Conservation (phyloP, 2,888 invertebrate species). For the Torymus auratus region DNA sequence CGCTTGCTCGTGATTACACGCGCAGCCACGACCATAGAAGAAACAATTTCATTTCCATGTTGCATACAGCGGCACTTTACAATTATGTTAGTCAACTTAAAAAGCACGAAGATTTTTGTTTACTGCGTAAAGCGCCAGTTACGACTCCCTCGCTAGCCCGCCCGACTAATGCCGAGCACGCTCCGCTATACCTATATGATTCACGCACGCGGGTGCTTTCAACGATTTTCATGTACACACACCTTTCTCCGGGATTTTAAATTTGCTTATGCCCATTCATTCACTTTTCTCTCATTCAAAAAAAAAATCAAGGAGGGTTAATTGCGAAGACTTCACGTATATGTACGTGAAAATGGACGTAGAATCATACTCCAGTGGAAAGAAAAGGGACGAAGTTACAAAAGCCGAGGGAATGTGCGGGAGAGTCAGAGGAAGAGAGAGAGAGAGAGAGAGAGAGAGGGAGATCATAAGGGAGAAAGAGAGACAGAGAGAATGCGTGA, state of each 20-base stretch:
- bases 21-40: too few species aligned
- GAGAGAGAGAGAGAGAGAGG: background rate
- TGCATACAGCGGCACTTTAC: too few species aligned
- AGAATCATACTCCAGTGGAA: background rate
- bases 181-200: background rate
- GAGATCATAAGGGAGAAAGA: background rate
- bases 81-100: too few species aligned
- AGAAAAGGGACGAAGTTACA: background rate
- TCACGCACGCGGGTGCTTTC: background rate
- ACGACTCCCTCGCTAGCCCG: background rate
- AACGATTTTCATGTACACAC: background rate
- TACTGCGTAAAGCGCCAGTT: slow-evolving; percentile 4
- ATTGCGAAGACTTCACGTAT: too few species aligned
- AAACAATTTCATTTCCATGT: too few species aligned
- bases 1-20: too few species aligned
- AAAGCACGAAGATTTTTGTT: background rate
- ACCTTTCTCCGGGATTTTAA: slow-evolving; percentile 13
- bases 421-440: background rate
- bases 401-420: too few species aligned
- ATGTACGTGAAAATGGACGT: background rate
- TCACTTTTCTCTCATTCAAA: background rate
- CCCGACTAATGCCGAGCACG: background rate
- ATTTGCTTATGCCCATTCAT: slow-evolving; percentile 5
- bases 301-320: too few species aligned
- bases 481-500: background rate